Conservation (phyloP, 2,113 vertebrate genomes). For the Bubo scandiacus region DNA sequence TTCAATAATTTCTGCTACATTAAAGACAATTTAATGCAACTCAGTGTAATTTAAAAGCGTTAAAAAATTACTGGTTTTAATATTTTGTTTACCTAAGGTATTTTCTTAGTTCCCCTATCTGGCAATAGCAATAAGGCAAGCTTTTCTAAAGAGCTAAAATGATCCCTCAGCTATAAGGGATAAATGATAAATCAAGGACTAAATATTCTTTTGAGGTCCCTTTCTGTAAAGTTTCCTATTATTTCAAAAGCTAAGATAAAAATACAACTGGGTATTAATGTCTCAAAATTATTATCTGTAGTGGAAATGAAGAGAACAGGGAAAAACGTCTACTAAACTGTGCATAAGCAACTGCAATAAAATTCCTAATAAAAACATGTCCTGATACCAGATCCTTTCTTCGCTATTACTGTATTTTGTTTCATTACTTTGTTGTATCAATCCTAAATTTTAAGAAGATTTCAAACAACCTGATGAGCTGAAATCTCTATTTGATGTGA, state of each 20-base stretch:
- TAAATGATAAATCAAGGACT: background rate
- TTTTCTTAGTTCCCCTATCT: background rate
- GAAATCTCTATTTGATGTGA: background rate
- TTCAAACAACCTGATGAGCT: background rate
- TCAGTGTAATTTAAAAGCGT: background rate
- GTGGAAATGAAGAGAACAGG: background rate
- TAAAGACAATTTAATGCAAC: background rate
- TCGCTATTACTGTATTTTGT: background rate
- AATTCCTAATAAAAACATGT: background rate
- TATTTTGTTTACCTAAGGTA: background rate
- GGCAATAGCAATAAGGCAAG: background rate
- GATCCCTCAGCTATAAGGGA: background rate
- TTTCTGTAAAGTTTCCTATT: background rate
- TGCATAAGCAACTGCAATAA: background rate
- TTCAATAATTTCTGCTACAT: background rate
- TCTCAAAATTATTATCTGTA: constrained; percentile 20
- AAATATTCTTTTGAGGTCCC: background rate
- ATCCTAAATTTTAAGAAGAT: background rate
- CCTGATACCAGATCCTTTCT: background rate
- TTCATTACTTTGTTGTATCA: background rate
- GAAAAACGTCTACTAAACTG: background rate
- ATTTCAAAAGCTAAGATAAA: constrained; percentile 21
- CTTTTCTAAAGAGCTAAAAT: background rate
- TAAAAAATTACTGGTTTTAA: background rate
- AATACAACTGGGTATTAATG: background rate